These are phyloP conservation scores for Microcebus ravelobensis DNA, from an alignment of 2,113 vertebrate species.

Conservation along the genomic window DNA sequence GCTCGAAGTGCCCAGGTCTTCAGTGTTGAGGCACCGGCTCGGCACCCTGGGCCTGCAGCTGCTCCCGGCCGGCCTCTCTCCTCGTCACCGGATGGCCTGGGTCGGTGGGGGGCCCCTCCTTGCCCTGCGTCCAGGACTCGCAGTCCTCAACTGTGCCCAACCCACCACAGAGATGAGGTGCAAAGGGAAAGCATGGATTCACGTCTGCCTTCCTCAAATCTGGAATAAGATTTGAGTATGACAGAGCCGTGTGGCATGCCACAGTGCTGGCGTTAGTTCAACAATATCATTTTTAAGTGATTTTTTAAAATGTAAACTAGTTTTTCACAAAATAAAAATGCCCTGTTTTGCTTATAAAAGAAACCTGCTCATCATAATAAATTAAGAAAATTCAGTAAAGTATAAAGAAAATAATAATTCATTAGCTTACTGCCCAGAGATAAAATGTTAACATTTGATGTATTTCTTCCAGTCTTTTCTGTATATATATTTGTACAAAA, in stretches of 20 bases:
- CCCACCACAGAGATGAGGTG: not conserved
- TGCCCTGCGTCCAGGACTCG: accelerated
- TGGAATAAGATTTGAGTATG: not conserved
- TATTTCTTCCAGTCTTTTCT: not conserved
- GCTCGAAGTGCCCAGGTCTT: not conserved
- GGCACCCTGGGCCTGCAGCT: not conserved
- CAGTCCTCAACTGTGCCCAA: not conserved
- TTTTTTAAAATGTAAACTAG: not conserved
- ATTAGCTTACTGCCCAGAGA: not conserved
- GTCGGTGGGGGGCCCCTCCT: accelerated
- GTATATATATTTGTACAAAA: not conserved
- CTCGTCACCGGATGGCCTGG: not conserved
- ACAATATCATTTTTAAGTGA: not conserved
- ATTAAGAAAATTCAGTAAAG: not conserved
- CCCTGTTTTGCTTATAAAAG: not conserved
- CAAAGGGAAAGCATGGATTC: too few species aligned
- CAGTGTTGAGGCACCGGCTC: accelerated
- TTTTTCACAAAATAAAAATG: not conserved
- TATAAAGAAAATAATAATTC: not conserved
- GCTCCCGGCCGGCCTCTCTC: accelerated
- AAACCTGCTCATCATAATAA: not conserved
- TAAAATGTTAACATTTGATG: not conserved
- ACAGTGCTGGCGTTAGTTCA: not conserved
- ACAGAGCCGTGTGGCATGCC: accelerated
- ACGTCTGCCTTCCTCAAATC: not conserved